Percentiles rank a stretch among this genome's conserved stretches.
phyloP scores from a whole-genome alignment of 2,113 vertebrate genomes.

The Bubo blakistoni region DNA sequence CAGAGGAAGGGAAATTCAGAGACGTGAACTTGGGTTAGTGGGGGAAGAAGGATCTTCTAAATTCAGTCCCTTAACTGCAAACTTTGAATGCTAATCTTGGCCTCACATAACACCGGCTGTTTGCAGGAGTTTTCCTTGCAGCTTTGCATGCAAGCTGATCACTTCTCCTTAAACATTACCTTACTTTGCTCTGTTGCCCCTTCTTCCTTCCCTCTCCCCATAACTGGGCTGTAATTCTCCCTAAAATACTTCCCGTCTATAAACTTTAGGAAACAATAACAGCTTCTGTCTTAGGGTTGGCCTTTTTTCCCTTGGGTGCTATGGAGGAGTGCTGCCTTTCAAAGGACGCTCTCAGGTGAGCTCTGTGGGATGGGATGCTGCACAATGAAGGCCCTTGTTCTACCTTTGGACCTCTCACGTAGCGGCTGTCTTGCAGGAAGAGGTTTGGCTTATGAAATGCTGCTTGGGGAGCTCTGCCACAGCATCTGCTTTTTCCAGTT shows the following conservation, averaged over 20 bases:
- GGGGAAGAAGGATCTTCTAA: background rate
- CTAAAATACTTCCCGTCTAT: background rate
- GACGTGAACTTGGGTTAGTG: background rate
- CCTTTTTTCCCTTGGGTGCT: fast-evolving
- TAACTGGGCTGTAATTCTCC: background rate
- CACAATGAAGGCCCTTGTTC: background rate
- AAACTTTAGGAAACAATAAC: background rate
- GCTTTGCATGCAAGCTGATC: background rate
- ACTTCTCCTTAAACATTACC: background rate
- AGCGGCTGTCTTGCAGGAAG: background rate
- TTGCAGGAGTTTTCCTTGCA: background rate
- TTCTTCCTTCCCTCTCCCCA: background rate
- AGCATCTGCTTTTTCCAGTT: background rate
- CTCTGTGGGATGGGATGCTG: background rate
- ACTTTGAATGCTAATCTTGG: background rate
- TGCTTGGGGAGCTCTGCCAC: background rate
- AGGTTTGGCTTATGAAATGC: background rate
- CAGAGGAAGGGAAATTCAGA: background rate
- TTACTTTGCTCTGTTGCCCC: background rate
- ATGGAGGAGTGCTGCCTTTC: background rate
- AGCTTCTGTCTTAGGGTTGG: background rate
- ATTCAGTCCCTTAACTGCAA: background rate
- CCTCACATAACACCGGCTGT: fast-evolving
- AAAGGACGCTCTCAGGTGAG: background rate
- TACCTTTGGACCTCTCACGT: background rate